phyloP scores from a whole-genome alignment of 1,140 invertebrate species.

The Philopotamus ludificatus region DNA sequence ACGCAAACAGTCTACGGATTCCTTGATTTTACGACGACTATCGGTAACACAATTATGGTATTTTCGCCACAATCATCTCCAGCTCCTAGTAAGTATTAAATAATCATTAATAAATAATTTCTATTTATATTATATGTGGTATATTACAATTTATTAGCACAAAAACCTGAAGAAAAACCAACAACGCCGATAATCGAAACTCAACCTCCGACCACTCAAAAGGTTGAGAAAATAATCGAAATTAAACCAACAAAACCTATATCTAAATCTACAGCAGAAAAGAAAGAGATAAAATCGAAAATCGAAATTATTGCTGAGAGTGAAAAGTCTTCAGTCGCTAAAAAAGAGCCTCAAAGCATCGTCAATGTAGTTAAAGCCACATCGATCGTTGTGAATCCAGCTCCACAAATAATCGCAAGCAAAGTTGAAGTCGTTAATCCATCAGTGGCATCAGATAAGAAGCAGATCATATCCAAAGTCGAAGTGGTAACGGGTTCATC shows the following conservation, averaged over 20 bases:
- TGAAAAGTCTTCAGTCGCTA: constrained; percentile 41
- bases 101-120: constrained; percentile 9
- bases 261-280: constrained; percentile 51
- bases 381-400: constrained; percentile 43
- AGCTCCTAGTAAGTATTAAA: constrained; percentile 49
- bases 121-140: constrained; percentile 17
- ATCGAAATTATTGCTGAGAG: constrained; percentile 34
- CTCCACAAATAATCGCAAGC: constrained; percentile 44
- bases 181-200: constrained; percentile 59
- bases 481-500: constrained; percentile 57
- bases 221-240: constrained; percentile 51
- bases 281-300: constrained; percentile 51
- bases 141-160: constrained; percentile 46
- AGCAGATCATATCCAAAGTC: constrained; percentile 59
- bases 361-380: constrained; percentile 36
- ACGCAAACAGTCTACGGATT: constrained; percentile 89
- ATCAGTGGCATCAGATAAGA: constrained; percentile 45
- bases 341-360: constrained; percentile 36
- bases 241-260: constrained; percentile 63
- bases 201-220: constrained; percentile 52
- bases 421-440: constrained; percentile 48
- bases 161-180: constrained; percentile 48
- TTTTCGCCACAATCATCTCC: constrained; percentile 79
- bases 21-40: constrained; percentile 84
- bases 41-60: constrained; percentile 86